A percentile compares a stretch with the other conserved stretches of the same genome.
phyloP scores from a whole-genome alignment of 2,113 vertebrate genomes.

The Scolopax mira region DNA sequence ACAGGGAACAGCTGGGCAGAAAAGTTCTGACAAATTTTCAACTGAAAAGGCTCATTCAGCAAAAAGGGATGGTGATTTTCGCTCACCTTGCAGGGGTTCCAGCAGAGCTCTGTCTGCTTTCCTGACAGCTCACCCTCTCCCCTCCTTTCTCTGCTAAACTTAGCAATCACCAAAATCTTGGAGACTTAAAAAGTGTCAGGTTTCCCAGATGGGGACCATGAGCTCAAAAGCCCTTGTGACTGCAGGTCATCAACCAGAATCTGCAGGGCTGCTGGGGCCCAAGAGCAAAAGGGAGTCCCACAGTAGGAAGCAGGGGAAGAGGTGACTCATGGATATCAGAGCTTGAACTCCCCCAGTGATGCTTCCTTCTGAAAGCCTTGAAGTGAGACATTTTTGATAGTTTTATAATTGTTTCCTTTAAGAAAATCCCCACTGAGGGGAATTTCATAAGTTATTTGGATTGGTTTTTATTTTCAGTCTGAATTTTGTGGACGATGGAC shows the following conservation, averaged over 20 bases:
- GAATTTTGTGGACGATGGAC: slow-evolving; percentile 8
- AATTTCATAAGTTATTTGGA: neutral
- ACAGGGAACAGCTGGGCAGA: neutral
- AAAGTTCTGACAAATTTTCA: neutral
- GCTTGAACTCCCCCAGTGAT: neutral
- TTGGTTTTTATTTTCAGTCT: neutral
- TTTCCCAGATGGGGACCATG: neutral
- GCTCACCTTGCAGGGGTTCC: slow-evolving; percentile 1
- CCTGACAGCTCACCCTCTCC: neutral
- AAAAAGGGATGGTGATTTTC: neutral
- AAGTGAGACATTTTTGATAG: slow-evolving; percentile 30
- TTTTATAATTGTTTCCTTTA: slow-evolving; percentile 44
- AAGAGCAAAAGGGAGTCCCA: neutral
- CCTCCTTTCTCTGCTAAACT: neutral
- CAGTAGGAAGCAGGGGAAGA: neutral
- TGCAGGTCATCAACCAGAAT: neutral
- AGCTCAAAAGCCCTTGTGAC: neutral
- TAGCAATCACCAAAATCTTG: neutral
- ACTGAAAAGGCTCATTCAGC: neutral
- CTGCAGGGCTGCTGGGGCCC: neutral
- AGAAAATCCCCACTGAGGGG: neutral
- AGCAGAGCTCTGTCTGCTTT: slow-evolving; percentile 3
- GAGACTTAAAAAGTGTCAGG: neutral
- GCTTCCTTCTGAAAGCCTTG: slow-evolving; percentile 14
- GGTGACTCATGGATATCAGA: neutral